A percentile compares a stretch with the other conserved stretches of the same genome.
These are phyloP conservation scores for Aurelia aurita complex sp. Pacific DNA, from an alignment of 30 jellyfish, hydroid and myxozoan genomes.

Conservation along the genomic window DNA sequence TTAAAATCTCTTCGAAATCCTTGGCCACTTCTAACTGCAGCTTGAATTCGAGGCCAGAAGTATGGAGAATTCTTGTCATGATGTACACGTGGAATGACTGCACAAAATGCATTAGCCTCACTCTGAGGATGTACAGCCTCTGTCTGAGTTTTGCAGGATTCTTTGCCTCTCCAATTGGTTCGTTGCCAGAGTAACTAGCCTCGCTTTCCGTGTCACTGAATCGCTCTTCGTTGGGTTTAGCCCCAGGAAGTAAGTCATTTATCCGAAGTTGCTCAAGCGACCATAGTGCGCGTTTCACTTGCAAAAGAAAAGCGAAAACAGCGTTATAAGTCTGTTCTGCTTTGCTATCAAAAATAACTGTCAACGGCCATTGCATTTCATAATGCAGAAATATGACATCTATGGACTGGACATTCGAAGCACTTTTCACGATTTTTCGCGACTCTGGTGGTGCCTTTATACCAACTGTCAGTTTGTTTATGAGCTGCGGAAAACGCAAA, in stretches of 20 bases:
- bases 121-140: slow-evolving; percentile 64
- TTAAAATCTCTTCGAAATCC: slow-evolving; percentile 80
- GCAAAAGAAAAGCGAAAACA: slow-evolving; percentile 69
- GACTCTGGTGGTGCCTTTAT: slow-evolving; percentile 26
- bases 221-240: not conserved
- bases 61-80: slow-evolving; percentile 77
- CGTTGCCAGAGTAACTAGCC: not conserved
- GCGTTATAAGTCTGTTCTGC: slow-evolving; percentile 75
- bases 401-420: slow-evolving; percentile 21
- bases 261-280: slow-evolving; percentile 76
- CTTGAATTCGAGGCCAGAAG: slow-evolving; percentile 65
- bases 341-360: slow-evolving; percentile 70
- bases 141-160: slow-evolving; percentile 15
- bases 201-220: not conserved
- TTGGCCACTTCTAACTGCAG: slow-evolving; percentile 53
- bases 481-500: slow-evolving; percentile 64
- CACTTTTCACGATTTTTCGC: slow-evolving; percentile 3
- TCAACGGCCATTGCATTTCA: slow-evolving; percentile 77
- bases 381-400: slow-evolving; percentile 43
- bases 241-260: slow-evolving; percentile 14
- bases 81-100: slow-evolving; percentile 80
- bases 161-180: not conserved
- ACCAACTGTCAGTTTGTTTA: slow-evolving; percentile 48
- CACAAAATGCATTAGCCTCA: slow-evolving; percentile 83
- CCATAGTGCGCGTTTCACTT: slow-evolving; percentile 89